phyloP scores from a whole-genome alignment of 1,140 invertebrate genomes.

The Diorhabda sublineata region DNA sequence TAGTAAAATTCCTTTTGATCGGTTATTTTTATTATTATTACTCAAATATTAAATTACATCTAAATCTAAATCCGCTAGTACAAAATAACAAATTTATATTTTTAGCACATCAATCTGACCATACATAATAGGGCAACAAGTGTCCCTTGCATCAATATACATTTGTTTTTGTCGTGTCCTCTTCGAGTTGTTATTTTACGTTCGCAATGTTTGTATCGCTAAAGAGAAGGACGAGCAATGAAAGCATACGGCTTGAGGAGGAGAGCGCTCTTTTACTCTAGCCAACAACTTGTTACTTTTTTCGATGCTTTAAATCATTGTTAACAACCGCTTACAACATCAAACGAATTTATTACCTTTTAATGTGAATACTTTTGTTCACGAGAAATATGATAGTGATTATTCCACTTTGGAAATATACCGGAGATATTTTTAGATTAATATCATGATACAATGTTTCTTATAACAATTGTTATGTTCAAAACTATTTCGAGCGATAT shows the following conservation, averaged over 20 bases:
- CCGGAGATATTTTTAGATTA: no score
- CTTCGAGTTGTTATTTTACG: background rate
- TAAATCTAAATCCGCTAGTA: no score
- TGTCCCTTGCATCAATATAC: background rate
- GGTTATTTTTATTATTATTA: no score
- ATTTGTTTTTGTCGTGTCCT: background rate
- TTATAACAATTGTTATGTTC: no score
- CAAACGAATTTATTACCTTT: conserved; percentile 1
- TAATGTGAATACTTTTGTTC: background rate
- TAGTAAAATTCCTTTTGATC: no score
- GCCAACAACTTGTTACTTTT: conserved; percentile 2
- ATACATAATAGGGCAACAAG: background rate
- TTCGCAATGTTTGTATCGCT: background rate
- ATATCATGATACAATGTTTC: no score
- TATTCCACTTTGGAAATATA: no score
- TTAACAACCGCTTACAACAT: background rate
- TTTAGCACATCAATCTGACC: no score
- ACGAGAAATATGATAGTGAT: background rate
- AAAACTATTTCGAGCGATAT: no score
- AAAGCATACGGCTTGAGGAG: background rate
- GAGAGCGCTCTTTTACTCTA: background rate
- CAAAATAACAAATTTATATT: no score
- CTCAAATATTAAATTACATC: no score
- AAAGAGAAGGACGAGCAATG: background rate
- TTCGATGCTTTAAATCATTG: background rate